Evolutionary conservation across 2,888 invertebrate genomes (phyloP).

Genomic region (Drosophila incognita): DNA sequence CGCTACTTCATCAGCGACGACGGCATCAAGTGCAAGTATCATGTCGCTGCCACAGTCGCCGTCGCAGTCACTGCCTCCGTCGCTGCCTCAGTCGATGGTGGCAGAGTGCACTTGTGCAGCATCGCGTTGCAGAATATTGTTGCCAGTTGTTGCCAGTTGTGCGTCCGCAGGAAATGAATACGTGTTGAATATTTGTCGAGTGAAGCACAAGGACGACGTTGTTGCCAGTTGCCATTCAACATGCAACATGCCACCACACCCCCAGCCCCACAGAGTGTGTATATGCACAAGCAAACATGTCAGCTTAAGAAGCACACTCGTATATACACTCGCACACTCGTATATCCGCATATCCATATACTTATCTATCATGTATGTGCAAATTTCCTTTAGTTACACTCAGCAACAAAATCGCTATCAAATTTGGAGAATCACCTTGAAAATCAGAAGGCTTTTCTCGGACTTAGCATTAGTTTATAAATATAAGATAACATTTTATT

Average conservation of each 20-base stretch:
- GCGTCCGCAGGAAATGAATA: slow-evolving; percentile 82
- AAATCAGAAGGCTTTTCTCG: not conserved
- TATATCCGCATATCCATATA: slow-evolving; percentile 17
- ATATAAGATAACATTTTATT: not conserved
- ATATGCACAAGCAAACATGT: slow-evolving; percentile 40
- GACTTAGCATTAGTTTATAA: not conserved
- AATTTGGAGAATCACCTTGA: not conserved
- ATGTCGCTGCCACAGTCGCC: slow-evolving; percentile 48
- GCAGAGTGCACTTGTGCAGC: slow-evolving; percentile 71
- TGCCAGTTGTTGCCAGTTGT: slow-evolving; percentile 77
- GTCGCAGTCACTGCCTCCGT: slow-evolving; percentile 6
- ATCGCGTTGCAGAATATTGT: slow-evolving; percentile 62
- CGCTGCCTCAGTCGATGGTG: slow-evolving; percentile 14
- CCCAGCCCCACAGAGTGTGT: not conserved
- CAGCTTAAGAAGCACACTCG: slow-evolving; percentile 37
- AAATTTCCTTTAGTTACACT: not conserved
- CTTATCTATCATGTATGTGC: slow-evolving; percentile 25
- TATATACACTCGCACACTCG: slow-evolving; percentile 19
- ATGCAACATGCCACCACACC: slow-evolving; percentile 14
- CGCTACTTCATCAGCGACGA: slow-evolving; percentile 81
- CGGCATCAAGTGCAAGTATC: slow-evolving; percentile 79
- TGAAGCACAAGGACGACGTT: slow-evolving; percentile 72
- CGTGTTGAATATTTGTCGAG: slow-evolving; percentile 81
- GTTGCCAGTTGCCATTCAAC: slow-evolving; percentile 37
- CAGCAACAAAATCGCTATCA: not conserved